phyloP scores from a whole-genome alignment of 2,113 vertebrate species.

The Bothrops jararaca region DNA sequence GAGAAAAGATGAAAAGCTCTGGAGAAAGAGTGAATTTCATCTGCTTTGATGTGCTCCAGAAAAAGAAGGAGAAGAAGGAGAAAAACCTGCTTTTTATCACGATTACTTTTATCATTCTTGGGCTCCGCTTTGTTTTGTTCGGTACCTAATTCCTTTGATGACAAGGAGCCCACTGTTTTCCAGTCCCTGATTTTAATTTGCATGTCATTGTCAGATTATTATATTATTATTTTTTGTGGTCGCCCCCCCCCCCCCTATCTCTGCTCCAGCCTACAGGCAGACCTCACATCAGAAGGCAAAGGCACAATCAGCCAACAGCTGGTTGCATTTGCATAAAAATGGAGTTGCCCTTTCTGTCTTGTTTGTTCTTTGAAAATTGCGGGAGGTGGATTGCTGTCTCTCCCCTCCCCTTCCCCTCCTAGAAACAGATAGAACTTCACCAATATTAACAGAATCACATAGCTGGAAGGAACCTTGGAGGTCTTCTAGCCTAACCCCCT shows the following conservation, averaged over 20 bases:
- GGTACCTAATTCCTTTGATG: slow-evolving; percentile 79
- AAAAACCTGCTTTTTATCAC: slow-evolving; percentile 39
- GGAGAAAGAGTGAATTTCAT: slow-evolving; percentile 63
- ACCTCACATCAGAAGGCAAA: slow-evolving; percentile 71
- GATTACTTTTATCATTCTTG: slow-evolving; percentile 67
- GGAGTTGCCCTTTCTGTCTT: slow-evolving; percentile 69
- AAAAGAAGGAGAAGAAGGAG: background rate
- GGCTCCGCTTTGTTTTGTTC: slow-evolving; percentile 71
- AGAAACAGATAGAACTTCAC: slow-evolving; percentile 75
- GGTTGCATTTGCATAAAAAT: slow-evolving; percentile 80
- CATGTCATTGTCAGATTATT: slow-evolving; percentile 73
- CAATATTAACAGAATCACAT: slow-evolving; percentile 51
- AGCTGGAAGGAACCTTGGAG: background rate
- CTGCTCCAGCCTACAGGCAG: slow-evolving; percentile 74
- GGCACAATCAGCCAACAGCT: slow-evolving; percentile 75
- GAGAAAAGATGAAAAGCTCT: slow-evolving; percentile 60
- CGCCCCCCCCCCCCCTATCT: slow-evolving; percentile 41
- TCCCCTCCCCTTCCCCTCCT: slow-evolving; percentile 70
- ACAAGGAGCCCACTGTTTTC: slow-evolving; percentile 70
- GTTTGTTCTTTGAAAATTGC: slow-evolving; percentile 78
- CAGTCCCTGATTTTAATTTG: slow-evolving; percentile 71
- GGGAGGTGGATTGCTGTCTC: slow-evolving; percentile 73
- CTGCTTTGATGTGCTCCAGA: slow-evolving; percentile 49
- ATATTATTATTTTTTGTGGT: slow-evolving; percentile 55
- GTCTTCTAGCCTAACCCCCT: background rate